These are phyloP conservation scores for Spea multiplicata DNA, from an alignment of 2,113 vertebrate genomes.

Conservation along the genomic window DNA sequence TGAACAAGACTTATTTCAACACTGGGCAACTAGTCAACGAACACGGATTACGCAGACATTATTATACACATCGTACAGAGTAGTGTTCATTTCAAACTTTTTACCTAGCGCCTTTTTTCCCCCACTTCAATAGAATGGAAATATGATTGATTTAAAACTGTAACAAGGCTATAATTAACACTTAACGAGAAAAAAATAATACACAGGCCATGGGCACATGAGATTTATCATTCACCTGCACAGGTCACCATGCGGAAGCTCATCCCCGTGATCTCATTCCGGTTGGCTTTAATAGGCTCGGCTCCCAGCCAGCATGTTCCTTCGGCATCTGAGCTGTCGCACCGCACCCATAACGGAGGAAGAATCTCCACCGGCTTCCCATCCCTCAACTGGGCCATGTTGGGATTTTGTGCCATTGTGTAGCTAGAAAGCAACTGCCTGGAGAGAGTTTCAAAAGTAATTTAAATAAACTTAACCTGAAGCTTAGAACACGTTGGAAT, in stretches of 20 bases:
- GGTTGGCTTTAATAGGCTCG: slow-evolving; percentile 68
- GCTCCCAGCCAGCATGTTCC: slow-evolving; percentile 84
- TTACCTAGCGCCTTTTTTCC: too few species aligned
- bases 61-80: too few species aligned
- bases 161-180: too few species aligned
- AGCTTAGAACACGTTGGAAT: too few species aligned
- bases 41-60: too few species aligned
- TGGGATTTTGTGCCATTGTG: slow-evolving; percentile 80
- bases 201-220: too few species aligned
- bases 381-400: slow-evolving; percentile 59
- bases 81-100: too few species aligned
- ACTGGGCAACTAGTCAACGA: too few species aligned
- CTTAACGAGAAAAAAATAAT: too few species aligned
- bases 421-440: slow-evolving; percentile 90
- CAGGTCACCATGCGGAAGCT: slow-evolving; percentile 74
- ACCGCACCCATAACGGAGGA: slow-evolving; percentile 84
- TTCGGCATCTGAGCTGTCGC: slow-evolving; percentile 80
- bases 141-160: too few species aligned
- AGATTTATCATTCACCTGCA: slow-evolving; percentile 67
- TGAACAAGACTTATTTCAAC: too few species aligned
- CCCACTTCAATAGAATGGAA: too few species aligned
- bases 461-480: neutral
- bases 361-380: slow-evolving; percentile 54
- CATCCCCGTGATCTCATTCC: slow-evolving; percentile 67
- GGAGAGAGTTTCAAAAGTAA: slow-evolving; percentile 19